A percentile compares a stretch with the other conserved stretches of the same genome.
These are phyloP conservation scores for Dicyrtomina minuta DNA, from an alignment of 2,888 invertebrate species.

Conservation along the genomic window DNA sequence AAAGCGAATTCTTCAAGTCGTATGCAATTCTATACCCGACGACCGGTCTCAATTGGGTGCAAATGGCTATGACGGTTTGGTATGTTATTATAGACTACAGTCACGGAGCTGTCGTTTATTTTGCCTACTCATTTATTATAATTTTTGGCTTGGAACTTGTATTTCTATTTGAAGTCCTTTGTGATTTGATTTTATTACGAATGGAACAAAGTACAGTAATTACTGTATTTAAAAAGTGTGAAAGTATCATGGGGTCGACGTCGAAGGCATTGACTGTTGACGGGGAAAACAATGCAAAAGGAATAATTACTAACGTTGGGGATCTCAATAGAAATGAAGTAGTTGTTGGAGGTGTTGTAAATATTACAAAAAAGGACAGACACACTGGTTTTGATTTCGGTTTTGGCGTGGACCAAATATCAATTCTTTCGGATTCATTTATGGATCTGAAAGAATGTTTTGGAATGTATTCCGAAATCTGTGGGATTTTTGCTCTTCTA, in stretches of 20 bases:
- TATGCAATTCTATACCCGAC: too few species aligned
- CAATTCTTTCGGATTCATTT: neutral
- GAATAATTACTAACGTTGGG: too few species aligned
- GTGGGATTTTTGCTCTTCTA: neutral
- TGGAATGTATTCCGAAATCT: neutral
- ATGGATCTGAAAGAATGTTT: neutral
- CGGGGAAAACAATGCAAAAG: neutral
- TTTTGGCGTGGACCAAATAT: too few species aligned
- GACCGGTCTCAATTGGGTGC: too few species aligned
- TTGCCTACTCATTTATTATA: constrained; percentile 5
- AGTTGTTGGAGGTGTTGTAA: too few species aligned
- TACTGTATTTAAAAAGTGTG: too few species aligned
- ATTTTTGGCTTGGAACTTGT: neutral
- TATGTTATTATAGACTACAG: neutral
- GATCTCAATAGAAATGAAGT: too few species aligned
- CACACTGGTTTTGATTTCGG: too few species aligned
- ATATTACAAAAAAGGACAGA: too few species aligned
- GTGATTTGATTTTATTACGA: neutral
- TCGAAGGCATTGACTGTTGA: too few species aligned
- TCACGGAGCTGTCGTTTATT: neutral
- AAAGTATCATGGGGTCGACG: too few species aligned
- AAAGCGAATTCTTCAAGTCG: neutral
- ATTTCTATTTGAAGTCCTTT: neutral
- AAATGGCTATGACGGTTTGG: neutral
- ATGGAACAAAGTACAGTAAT: too few species aligned